phyloP scores from a whole-genome alignment of 2,888 invertebrate genomes.

The Hylaea fasciaria region DNA sequence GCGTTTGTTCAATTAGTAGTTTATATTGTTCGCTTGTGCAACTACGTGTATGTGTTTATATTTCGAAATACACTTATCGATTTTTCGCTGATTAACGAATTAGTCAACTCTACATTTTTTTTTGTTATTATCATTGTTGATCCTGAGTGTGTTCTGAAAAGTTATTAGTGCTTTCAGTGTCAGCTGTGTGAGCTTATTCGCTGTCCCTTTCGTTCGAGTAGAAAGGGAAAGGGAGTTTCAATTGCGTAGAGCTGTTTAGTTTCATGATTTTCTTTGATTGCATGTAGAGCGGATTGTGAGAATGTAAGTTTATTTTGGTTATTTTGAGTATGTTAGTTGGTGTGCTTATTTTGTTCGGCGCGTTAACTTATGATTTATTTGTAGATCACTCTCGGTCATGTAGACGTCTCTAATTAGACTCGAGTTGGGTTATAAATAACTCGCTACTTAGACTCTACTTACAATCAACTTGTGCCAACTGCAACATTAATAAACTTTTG shows the following conservation, averaged over 20 bases:
- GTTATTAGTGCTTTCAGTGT: conserved; percentile 81
- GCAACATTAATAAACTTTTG: conserved; percentile 39
- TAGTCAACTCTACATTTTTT: conserved; percentile 55
- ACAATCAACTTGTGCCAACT: conserved; percentile 62
- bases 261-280: conserved; percentile 73
- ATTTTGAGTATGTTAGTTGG: conserved; percentile 20
- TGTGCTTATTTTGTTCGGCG: conserved; percentile 41
- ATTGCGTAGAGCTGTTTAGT: conserved; percentile 72
- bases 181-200: conserved; percentile 69
- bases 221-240: conserved; percentile 77
- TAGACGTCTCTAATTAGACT: conserved; percentile 71
- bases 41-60: conserved; percentile 49
- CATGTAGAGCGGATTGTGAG: conserved; percentile 68
- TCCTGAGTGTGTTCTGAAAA: conserved; percentile 71
- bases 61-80: conserved; percentile 50
- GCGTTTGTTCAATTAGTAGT: conserved; percentile 54
- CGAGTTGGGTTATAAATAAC: conserved; percentile 72
- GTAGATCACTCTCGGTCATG: conserved; percentile 66
- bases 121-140: conserved; percentile 55
- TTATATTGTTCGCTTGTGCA: conserved; percentile 50
- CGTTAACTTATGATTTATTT: conserved; percentile 63
- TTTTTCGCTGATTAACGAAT: conserved; percentile 54
- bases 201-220: conserved; percentile 68
- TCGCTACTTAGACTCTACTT: conserved; percentile 71
- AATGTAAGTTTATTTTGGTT: conserved; percentile 66